These are phyloP conservation scores for Campylomormyrus numenius DNA, from an alignment of 2,113 vertebrate species.

Conservation along the genomic window DNA sequence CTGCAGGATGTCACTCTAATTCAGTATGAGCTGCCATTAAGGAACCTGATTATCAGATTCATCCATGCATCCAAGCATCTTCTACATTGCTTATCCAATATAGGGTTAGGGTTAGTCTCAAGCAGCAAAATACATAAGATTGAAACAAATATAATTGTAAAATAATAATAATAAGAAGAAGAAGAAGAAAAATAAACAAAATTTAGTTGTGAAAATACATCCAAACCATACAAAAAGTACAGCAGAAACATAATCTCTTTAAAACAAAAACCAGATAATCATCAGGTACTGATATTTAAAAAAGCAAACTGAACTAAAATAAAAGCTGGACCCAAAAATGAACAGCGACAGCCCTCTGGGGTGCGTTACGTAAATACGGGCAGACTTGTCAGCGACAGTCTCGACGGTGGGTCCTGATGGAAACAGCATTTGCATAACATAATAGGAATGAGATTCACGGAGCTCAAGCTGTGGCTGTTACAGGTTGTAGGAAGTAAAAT, in stretches of 20 bases:
- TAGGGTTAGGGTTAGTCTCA: background rate
- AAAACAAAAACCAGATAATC: background rate
- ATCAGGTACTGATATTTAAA: background rate
- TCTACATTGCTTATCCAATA: background rate
- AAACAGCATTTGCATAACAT: background rate
- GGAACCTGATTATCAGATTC: background rate
- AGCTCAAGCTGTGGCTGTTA: background rate
- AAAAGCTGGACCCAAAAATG: background rate
- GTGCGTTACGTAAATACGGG: background rate
- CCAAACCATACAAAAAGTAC: background rate
- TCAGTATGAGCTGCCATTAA: background rate
- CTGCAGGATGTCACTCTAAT: background rate
- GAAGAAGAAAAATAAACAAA: background rate
- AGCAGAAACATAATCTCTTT: background rate
- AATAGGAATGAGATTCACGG: background rate
- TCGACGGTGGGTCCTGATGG: background rate
- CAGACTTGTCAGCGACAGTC: background rate
- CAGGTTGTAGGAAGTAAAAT: background rate
- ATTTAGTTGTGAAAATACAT: background rate
- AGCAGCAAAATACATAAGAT: background rate
- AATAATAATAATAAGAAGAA: background rate
- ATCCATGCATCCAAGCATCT: background rate
- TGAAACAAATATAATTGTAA: background rate
- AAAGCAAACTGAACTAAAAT: background rate
- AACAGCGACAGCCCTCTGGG: background rate